Conservation (phyloP, 2,797 vertebrate species). For the Sebastes matsubarae region DNA sequence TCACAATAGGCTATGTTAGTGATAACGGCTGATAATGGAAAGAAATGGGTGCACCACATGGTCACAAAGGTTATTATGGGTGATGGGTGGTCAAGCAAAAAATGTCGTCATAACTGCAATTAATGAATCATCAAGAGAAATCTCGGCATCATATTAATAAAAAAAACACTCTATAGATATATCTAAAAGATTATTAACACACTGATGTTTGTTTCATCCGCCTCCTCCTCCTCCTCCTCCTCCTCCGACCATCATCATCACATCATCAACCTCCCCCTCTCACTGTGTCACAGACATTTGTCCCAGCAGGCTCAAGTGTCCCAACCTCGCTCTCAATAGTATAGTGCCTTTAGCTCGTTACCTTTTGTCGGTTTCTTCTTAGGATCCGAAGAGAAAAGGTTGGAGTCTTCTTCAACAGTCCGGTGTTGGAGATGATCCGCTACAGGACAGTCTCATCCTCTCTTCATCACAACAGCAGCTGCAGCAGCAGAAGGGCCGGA, state of each 20-base stretch:
- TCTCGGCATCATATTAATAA: background rate
- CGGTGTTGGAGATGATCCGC: background rate
- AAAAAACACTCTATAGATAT: too few species aligned
- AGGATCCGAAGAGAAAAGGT: slow-evolving; percentile 6
- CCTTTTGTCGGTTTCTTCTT: slow-evolving; percentile 32
- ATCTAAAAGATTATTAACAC: background rate
- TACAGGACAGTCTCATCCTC: slow-evolving; percentile 20
- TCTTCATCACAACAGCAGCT: slow-evolving; percentile 9
- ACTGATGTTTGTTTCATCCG: background rate
- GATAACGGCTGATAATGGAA: background rate
- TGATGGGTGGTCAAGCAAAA: background rate
- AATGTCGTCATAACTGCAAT: background rate
- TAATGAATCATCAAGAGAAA: background rate
- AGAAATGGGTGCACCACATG: background rate
- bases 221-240: background rate
- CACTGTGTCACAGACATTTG: background rate
- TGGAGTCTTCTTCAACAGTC: slow-evolving; percentile 6
- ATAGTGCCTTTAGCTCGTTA: slow-evolving; percentile 12
- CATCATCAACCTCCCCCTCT: background rate
- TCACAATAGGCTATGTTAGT: background rate
- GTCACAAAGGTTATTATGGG: slow-evolving; percentile 43
- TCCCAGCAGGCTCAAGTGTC: slow-evolving; percentile 17
- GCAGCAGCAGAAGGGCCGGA: slow-evolving; percentile 14
- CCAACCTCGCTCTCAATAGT: background rate
- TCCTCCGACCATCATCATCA: background rate